These are phyloP conservation scores for Nothoprocta pentlandii DNA, from an alignment of 2,113 vertebrate species.

Conservation along the genomic window DNA sequence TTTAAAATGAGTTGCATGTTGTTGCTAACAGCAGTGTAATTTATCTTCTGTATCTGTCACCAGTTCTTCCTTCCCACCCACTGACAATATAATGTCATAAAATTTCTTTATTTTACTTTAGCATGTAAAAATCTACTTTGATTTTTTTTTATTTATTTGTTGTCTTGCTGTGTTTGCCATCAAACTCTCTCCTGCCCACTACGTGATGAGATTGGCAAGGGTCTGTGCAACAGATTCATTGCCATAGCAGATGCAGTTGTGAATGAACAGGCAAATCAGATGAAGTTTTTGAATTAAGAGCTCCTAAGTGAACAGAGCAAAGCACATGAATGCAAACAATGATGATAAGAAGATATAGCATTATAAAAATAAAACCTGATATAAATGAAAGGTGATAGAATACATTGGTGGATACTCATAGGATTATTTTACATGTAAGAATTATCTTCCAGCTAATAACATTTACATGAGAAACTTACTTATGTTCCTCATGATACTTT, in stretches of 20 bases:
- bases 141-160: not conserved
- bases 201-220: constrained; percentile 6
- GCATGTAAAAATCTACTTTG: not conserved
- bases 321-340: not conserved
- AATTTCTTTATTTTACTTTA: constrained; percentile 11
- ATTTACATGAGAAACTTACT: not conserved
- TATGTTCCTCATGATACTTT: accelerated
- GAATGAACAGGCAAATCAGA: not conserved
- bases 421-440: not conserved
- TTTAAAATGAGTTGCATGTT: not conserved
- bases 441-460: not conserved
- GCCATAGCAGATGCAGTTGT: not conserved
- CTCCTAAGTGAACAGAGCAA: not conserved
- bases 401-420: not conserved
- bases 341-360: not conserved
- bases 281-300: constrained; percentile 19
- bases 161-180: not conserved
- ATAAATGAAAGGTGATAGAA: not conserved
- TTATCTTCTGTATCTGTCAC: not conserved
- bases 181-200: not conserved
- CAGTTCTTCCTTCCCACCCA: not conserved
- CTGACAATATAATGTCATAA: not conserved
- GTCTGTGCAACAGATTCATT: not conserved
- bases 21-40: not conserved
- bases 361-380: not conserved